Evolutionary conservation across 2,888 invertebrate species (phyloP).

Genomic region (Eupithecia subumbrata): DNA sequence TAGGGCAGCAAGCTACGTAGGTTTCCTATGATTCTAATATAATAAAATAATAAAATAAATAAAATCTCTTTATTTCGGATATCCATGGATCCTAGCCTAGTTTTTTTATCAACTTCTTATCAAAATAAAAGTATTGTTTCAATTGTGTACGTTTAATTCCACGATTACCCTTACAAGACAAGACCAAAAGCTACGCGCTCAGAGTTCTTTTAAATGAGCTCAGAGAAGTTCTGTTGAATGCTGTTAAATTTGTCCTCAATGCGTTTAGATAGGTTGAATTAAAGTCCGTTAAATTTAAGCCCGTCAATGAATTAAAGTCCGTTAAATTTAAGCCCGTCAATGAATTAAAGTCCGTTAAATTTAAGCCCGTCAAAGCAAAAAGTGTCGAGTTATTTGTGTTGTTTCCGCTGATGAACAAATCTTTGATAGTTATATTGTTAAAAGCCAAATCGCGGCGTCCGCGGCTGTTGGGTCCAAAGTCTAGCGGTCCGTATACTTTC

Average conservation of each 20-base stretch:
- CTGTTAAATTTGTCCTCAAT: constrained; percentile 11
- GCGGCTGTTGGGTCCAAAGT: constrained; percentile 35
- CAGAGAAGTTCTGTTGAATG: constrained; percentile 13
- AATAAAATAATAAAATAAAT: too few relatives aligned
- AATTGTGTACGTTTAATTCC: constrained; percentile 32
- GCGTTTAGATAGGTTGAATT: constrained; percentile 13
- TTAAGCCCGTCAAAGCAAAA: background rate
- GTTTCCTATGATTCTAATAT: background rate
- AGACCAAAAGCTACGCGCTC: constrained; percentile 21
- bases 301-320: too few relatives aligned
- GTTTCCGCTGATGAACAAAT: constrained; percentile 24
- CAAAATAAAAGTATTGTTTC: constrained; percentile 30
- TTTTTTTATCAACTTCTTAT: background rate
- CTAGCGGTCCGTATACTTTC: background rate
- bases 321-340: background rate
- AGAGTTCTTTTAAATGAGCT: constrained; percentile 8
- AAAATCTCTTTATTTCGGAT: too few relatives aligned
- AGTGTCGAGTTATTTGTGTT: background rate
- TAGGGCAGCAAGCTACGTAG: background rate
- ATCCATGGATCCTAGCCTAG: background rate
- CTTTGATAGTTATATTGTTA: constrained; percentile 47
- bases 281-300: too few relatives aligned
- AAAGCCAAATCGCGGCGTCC: constrained; percentile 54
- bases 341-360: constrained; percentile 23
- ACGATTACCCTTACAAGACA: constrained; percentile 35